Evolutionary conservation across 2,113 vertebrate species (phyloP).

Genomic region (Dipodomys spectabilis): DNA sequence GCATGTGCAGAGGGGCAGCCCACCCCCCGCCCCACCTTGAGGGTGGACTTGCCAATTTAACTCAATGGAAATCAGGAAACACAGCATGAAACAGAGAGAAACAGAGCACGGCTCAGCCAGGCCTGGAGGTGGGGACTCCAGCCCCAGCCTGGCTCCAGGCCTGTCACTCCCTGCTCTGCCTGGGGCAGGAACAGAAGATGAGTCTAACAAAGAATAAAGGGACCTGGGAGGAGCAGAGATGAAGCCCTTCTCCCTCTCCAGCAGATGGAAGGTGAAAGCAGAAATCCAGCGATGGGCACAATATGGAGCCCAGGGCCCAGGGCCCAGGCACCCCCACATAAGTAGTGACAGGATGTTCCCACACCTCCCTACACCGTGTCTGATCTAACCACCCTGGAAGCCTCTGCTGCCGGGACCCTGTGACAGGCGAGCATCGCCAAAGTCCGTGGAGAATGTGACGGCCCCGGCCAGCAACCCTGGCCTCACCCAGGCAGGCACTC

Average conservation of each 20-base stretch:
- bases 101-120: background rate
- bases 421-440: background rate
- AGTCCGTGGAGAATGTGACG: rapidly evolving
- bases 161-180: too few relatives aligned
- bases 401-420: background rate
- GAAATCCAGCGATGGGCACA: background rate
- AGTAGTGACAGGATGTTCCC: background rate
- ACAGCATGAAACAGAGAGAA: too few relatives aligned
- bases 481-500: background rate
- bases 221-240: background rate
- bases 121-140: background rate
- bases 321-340: background rate
- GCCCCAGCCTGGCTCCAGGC: background rate
- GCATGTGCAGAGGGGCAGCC: background rate
- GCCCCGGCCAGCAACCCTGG: background rate
- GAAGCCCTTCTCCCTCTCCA: background rate
- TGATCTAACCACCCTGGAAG: rapidly evolving
- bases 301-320: too few relatives aligned
- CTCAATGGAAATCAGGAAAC: background rate
- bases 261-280: background rate
- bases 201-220: background rate
- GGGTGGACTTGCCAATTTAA: too few relatives aligned
- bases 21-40: too few relatives aligned
- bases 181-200: too few relatives aligned
- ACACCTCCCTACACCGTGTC: rapidly evolving